Evolutionary conservation across 2,888 invertebrate genomes (phyloP), one percentile per base, ranked within the genome.

Genomic region (Eristalis arbustorum): DNA sequence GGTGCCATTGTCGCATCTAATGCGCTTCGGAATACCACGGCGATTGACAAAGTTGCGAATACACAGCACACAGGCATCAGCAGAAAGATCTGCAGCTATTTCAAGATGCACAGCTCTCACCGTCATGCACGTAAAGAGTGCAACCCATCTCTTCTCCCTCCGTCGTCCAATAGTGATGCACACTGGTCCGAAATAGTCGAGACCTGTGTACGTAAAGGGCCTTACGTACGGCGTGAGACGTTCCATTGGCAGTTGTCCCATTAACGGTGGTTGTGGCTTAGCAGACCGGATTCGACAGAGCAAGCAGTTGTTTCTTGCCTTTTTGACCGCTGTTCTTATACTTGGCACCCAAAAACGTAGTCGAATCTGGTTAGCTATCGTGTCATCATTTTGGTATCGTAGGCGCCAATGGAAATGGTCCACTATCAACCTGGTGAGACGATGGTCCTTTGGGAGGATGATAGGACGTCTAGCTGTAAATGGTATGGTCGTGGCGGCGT

Each of bases 171-270:
- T 49, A 22, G 88, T 63, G 4, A 88, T 72, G 6, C 62, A 56
- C 18, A 84, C 49, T 2, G 89, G 83, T 1, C 85, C 85, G 8
- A 76, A 88, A 40, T 63, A 88, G 67, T 88, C 88, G 2, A 88
- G 28, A 4, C 84, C 88, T 3, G 87, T 87, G 23, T 83, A 80
- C 0, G 73, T 83, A 22, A 88, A 89, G 1, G 88, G 85, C n/a
- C 76, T 61, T 2, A 75, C 64, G 23, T 76, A 84, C 2, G 84
- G 88, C 3, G 83, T 84, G 0, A 88, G 34, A 1, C 84, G 63
- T 23, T 82, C 84, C 1, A 64, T 18, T 5, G 88, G 88, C 3
- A 88, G 22, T n/a, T 84, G 78, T 22, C 76, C 88, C 88, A 89
- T 89, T 28, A 78, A 42, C 34, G 88, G 89, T 10, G 67, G 69